Evolutionary conservation across 2,888 invertebrate species (phyloP), one percentile per base, ranked within the genome.

Genomic region (Ectropis crepuscularia): DNA sequence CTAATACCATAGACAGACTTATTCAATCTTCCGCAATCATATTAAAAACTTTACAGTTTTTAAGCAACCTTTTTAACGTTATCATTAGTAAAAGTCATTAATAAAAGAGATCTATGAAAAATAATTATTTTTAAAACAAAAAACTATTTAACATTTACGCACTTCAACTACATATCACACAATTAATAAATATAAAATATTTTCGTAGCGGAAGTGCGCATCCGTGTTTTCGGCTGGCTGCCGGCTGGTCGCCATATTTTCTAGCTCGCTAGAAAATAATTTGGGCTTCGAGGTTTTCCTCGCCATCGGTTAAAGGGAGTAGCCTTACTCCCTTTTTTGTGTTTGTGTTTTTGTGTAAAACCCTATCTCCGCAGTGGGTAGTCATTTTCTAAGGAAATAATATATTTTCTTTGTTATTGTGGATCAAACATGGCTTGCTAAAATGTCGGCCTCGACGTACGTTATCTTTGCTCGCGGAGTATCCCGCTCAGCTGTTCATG

Each of bases 351-450:
- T 78, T 80, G 69, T 68, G 67, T 76, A 75, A 68, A 75, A 79
- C 77, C 81, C 82, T 83, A 37, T 84, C 85, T 86, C 85, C 83
- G 73, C 69, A 76, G 77, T 85, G 85, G 87, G 88, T 85, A 86
- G 77, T 73, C 68, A 77, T 67, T 76, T 81, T 78, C 78, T 79
- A 73, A 80, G 76, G 72, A 82, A 76, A 79, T 78, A 75, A 75
- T 82, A 28, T 86, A 93, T 93, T 94, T 90, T 93, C 90, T 89
- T 93, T 93, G 89, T 92, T 87, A 47, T 6, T 51, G 89, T 88
- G 87, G 85, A 88, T 88, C 67, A 87, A 95, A 95, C 95, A 96
- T 96, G 96, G 96, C 95, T 95, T 95, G 94, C 94, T 96, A 95
- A 95, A 94, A 96, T 96, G 96, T 95, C 95, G 95, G 93, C 93